Conservation (phyloP, 1,140 invertebrate species). For the Globodera rostochiensis region DNA sequence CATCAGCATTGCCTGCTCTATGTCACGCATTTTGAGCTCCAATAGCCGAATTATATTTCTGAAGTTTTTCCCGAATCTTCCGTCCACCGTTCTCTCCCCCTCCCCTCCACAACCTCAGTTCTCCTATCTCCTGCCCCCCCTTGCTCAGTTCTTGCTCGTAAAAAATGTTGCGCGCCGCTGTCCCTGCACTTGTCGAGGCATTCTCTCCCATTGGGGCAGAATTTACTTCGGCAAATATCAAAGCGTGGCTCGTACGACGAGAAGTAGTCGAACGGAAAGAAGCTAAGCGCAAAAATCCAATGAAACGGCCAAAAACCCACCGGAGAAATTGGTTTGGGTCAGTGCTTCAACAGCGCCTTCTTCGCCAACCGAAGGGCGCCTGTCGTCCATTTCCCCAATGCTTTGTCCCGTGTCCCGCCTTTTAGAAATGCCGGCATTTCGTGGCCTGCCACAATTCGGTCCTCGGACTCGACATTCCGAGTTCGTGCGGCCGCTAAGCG, state of each 20-base stretch:
- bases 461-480: no score
- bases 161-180: constrained; percentile 49
- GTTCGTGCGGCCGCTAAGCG: no score
- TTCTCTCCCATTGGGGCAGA: background rate
- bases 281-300: constrained; percentile 7
- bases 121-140: constrained; percentile 56
- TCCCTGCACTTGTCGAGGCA: constrained; percentile 10
- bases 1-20: constrained; percentile 54
- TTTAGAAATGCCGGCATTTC: no score
- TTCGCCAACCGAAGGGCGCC: constrained; percentile 10
- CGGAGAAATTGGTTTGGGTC: constrained; percentile 8
- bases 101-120: constrained; percentile 42
- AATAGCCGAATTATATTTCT: constrained; percentile 55
- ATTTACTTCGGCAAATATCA: background rate
- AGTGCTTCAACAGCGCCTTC: background rate
- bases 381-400: constrained; percentile 12
- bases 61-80: constrained; percentile 4
- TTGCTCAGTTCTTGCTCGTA: constrained; percentile 59
- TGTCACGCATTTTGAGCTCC: constrained; percentile 58
- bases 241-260: background rate
- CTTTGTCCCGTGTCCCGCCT: constrained; percentile 10
- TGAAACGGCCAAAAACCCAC: constrained; percentile 3
- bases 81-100: background rate
- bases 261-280: background rate
- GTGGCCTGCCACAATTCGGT: no score